Conservation (phyloP, 2,113 vertebrate genomes). For the Heterotis niloticus region DNA sequence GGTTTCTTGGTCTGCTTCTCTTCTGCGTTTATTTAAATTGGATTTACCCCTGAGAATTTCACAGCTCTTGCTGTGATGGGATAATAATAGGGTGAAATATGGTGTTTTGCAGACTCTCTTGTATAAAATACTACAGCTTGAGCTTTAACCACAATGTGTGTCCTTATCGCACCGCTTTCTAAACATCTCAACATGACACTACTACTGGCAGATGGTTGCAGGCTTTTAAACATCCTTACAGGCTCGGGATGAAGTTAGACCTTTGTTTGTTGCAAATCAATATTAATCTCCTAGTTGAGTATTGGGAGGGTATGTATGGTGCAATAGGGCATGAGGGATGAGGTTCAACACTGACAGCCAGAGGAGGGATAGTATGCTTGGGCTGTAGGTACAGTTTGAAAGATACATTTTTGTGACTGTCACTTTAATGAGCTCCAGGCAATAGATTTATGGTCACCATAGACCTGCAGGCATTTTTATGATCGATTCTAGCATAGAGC, state of each 20-base stretch:
- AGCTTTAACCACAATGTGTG: too few species aligned
- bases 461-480: neutral
- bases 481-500: neutral
- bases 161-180: neutral
- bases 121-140: too few species aligned
- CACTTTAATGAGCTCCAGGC: slow-evolving; percentile 9
- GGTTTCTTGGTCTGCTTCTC: too few species aligned
- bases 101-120: too few species aligned
- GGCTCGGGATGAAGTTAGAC: neutral
- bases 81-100: too few species aligned
- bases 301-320: too few species aligned
- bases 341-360: too few species aligned
- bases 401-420: slow-evolving; percentile 1
- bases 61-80: too few species aligned
- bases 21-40: too few species aligned
- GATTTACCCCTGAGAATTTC: too few species aligned
- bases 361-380: neutral
- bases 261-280: neutral
- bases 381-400: neutral
- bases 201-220: neutral
- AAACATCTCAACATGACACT: neutral
- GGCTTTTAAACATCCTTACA: neutral
- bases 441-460: neutral
- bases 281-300: neutral
- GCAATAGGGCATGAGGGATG: neutral